These are phyloP conservation scores for Gambusia affinis DNA, from an alignment of 2,113 vertebrate species.

Conservation along the genomic window DNA sequence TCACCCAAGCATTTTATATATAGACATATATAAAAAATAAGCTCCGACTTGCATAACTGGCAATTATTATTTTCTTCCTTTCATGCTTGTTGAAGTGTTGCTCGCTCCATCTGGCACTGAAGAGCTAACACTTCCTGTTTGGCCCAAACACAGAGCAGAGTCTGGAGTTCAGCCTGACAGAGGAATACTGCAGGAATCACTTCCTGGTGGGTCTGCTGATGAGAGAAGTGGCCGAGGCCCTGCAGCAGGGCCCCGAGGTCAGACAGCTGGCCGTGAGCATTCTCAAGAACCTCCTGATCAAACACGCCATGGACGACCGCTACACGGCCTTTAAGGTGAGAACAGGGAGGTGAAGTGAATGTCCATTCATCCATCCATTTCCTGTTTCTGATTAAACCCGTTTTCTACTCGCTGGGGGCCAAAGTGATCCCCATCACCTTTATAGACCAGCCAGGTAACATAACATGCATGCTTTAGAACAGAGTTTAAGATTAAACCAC, in stretches of 20 bases:
- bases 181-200: constrained; percentile 95
- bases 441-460: not conserved
- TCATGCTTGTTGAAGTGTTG: not conserved
- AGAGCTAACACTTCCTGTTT: not conserved
- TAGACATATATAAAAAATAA: too few species aligned
- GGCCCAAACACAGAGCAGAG: constrained; percentile 84
- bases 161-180: constrained; percentile 92
- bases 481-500: not conserved
- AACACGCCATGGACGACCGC: constrained; percentile 94
- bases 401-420: not conserved
- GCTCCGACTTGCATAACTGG: too few species aligned
- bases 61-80: not conserved
- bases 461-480: not conserved
- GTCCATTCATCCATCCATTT: not conserved
- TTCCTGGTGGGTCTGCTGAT: constrained; percentile 94
- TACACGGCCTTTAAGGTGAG: constrained; percentile 82
- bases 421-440: not conserved
- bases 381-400: not conserved
- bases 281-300: constrained; percentile 93
- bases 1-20: too few species aligned
- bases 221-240: constrained; percentile 87
- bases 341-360: not conserved
- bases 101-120: not conserved
- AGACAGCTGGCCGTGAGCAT: constrained; percentile 87
- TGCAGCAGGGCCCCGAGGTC: constrained; percentile 89